Evolutionary conservation across 2,113 vertebrate genomes (phyloP), one percentile per base, ranked within the genome.

Genomic region (Myanophis thanlyinensis): DNA sequence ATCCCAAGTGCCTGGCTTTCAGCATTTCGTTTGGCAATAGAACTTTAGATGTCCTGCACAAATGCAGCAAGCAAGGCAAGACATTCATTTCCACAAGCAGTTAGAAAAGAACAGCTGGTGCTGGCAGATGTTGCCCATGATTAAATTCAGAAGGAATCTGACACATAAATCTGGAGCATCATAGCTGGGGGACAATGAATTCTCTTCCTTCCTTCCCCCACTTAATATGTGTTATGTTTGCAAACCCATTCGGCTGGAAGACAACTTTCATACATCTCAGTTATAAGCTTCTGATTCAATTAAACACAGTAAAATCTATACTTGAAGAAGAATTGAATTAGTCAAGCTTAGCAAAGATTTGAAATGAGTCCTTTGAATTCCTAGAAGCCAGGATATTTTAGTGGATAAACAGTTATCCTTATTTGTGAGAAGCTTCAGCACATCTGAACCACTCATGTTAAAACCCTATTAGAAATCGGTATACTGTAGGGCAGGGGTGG

Each of bases 121-220:
- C 35, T 85, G 13, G 25, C 56, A 35, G 49, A n/a, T 67, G 56
- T 23, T 53, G 40, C 27, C 15, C 40, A 73, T 87, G 73, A 93
- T 51, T 89, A 94, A 62, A 73, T 91, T 67, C 89, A 91, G 44
- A 85, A 94, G 67, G 80, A 86, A 91, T 91, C 23, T 73, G 86
- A 91, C 47, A 86, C 25, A 91, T 62, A 89, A 53, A 92, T 22
- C 23, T 73, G 67, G 30, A 51, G 48, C 46, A n/a, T 30, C 25
- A 23, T 85, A 93, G 46, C 30, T 56, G 52, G 53, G 44, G 30
- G 18, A 47, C 4, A 35, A 51, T 40, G n/a, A 80, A 44, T 48
- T 35, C 4, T 27, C 40, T 44, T 25, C 52, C 52, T 89, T 22
- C 40, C 40, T 46, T 22, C 35, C 67, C 35, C 6, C 73, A 22